These are phyloP conservation scores for Mechanitis mazaeus DNA, from an alignment of 2,888 invertebrate species.

Conservation along the genomic window DNA sequence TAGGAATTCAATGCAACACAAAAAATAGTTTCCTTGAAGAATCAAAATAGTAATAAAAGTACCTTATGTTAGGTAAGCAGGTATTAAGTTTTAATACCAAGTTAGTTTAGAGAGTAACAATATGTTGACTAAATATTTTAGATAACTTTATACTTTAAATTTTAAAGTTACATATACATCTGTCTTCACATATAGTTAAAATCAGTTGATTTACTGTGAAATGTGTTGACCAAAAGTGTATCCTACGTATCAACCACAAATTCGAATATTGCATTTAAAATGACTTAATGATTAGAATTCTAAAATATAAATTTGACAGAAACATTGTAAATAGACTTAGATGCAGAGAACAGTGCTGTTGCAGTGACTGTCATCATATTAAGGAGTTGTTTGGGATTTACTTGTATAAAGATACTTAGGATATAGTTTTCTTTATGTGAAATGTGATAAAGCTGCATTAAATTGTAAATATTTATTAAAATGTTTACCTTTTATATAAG, in stretches of 20 bases:
- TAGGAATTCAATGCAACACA: no score
- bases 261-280: background rate
- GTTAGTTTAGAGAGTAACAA: no score
- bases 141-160: no score
- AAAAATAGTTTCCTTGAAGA: no score
- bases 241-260: background rate
- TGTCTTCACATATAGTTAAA: background rate
- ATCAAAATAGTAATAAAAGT: background rate
- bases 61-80: slow-evolving; percentile 18
- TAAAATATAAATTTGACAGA: background rate
- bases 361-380: background rate
- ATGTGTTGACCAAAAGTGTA: slow-evolving; percentile 6
- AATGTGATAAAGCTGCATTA: slow-evolving; percentile 64
- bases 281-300: background rate
- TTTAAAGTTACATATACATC: no score
- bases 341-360: no score
- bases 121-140: no score
- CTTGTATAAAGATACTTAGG: slow-evolving; percentile 43
- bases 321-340: no score
- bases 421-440: slow-evolving; percentile 65
- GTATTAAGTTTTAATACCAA: no score
- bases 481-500: slow-evolving; percentile 48
- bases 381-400: slow-evolving; percentile 39
- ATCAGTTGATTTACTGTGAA: slow-evolving; percentile 1
- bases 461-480: slow-evolving; percentile 73